Percentiles rank a stretch among this genome's conserved stretches.
phyloP scores from a whole-genome alignment of 2,797 vertebrate genomes.

The Galagoides demidoff region DNA sequence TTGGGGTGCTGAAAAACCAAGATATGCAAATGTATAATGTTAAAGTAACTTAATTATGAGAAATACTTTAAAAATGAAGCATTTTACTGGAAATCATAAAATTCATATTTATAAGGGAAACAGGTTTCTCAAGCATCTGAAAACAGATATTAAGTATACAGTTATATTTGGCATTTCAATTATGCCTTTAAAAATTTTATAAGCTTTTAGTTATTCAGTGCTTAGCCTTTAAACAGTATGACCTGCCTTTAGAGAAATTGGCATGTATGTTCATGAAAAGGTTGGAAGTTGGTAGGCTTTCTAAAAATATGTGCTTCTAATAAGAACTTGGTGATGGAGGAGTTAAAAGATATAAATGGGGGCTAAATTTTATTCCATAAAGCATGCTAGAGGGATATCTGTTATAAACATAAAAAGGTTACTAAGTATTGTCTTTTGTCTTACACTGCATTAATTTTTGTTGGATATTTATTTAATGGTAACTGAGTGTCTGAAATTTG shows the following conservation, averaged over 20 bases:
- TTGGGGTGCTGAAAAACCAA: constrained; percentile 10
- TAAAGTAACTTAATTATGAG: constrained; percentile 24
- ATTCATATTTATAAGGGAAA: not conserved
- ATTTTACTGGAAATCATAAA: not conserved
- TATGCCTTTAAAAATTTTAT: constrained; percentile 34
- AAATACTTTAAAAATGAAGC: constrained; percentile 31
- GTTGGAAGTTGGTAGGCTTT: not conserved
- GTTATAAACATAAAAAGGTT: not conserved
- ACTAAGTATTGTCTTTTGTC: not conserved
- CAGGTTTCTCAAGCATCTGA: not conserved
- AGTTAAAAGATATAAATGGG: not conserved
- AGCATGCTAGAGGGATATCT: not conserved
- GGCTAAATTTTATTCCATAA: constrained; percentile 35
- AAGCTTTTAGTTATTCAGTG: not conserved
- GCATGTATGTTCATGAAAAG: constrained; percentile 36
- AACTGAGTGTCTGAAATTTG: constrained; percentile 14
- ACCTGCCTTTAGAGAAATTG: not conserved
- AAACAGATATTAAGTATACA: not conserved
- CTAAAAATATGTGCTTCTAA: constrained; percentile 21
- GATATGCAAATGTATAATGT: not conserved
- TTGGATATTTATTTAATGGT: constrained; percentile 40
- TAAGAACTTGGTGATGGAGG: constrained; percentile 17
- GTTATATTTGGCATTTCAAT: constrained; percentile 3
- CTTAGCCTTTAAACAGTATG: not conserved
- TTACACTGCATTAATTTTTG: not conserved